Evolutionary conservation across 2,888 invertebrate genomes (phyloP).

Genomic region (Myathropa florea): DNA sequence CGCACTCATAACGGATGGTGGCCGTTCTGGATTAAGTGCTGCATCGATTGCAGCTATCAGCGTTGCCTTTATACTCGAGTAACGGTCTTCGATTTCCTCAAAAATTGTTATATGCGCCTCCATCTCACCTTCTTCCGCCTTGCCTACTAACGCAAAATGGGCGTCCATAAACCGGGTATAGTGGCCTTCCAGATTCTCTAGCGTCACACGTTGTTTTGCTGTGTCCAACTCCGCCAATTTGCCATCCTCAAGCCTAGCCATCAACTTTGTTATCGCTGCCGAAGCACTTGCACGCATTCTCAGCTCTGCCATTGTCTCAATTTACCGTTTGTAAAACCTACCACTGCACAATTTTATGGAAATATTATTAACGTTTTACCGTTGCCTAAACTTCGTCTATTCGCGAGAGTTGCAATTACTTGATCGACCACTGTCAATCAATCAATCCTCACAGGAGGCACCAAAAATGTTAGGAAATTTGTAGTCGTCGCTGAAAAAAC

Average conservation of each 20-base stretch:
- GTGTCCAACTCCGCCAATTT: background rate
- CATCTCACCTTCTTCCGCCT: too few species aligned
- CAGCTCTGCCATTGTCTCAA: conserved; percentile 9
- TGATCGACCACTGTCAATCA: too few species aligned
- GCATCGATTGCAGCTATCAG: too few species aligned
- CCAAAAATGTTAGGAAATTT: background rate
- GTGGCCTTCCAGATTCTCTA: conserved; percentile 22
- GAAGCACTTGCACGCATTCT: conserved; percentile 6
- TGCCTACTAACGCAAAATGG: conserved; percentile 18
- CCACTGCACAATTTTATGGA: too few species aligned
- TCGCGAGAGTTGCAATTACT: too few species aligned
- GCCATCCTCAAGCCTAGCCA: background rate
- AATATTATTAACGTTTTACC: too few species aligned
- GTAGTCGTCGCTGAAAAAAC: too few species aligned
- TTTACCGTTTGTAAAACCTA: too few species aligned
- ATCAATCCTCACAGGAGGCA: background rate
- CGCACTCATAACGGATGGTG: background rate
- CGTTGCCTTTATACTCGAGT: conserved; percentile 17
- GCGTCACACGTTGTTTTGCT: conserved; percentile 6
- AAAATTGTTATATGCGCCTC: too few species aligned
- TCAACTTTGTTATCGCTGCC: background rate
- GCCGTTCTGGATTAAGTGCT: too few species aligned
- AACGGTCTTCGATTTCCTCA: conserved; percentile 7
- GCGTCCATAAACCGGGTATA: conserved; percentile 15
- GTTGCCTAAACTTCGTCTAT: too few species aligned